phyloP scores from a whole-genome alignment of 2,797 vertebrate genomes.

The Micromesistius poutassou region DNA sequence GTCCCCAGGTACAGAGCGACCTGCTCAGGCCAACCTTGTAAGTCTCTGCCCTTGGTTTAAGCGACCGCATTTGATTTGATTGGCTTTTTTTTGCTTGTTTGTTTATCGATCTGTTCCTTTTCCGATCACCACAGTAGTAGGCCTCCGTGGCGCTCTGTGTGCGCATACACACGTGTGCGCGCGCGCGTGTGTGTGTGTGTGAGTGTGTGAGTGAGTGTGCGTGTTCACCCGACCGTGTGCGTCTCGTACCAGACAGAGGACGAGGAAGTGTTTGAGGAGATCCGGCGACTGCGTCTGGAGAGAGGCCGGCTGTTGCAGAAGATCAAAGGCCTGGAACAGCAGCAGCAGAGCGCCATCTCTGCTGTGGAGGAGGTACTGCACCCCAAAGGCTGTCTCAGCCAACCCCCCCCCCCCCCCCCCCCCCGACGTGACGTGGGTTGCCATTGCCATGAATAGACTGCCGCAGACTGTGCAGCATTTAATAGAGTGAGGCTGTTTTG shows the following conservation, averaged over 20 bases:
- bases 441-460: background rate
- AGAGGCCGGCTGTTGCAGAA: conserved; percentile 87
- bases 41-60: conserved; percentile 19
- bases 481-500: background rate
- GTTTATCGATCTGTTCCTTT: background rate
- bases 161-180: conserved; percentile 6
- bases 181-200: background rate
- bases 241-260: conserved; percentile 72
- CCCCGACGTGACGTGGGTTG: background rate
- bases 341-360: conserved; percentile 74
- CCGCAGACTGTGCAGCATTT: background rate
- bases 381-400: background rate
- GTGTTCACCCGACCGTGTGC: background rate
- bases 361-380: conserved; percentile 63
- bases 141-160: background rate
- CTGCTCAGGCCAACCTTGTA: conserved; percentile 51
- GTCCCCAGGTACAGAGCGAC: conserved; percentile 56
- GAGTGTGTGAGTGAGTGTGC: conserved; percentile 10
- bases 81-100: background rate
- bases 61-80: background rate
- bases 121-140: background rate
- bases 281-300: conserved; percentile 84
- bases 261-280: conserved; percentile 89
- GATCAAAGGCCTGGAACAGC: conserved; percentile 86
- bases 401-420: too few relatives aligned